Evolutionary conservation across 2,888 invertebrate genomes (phyloP), one percentile per base, ranked within the genome.

Genomic region (Patella depressa): DNA sequence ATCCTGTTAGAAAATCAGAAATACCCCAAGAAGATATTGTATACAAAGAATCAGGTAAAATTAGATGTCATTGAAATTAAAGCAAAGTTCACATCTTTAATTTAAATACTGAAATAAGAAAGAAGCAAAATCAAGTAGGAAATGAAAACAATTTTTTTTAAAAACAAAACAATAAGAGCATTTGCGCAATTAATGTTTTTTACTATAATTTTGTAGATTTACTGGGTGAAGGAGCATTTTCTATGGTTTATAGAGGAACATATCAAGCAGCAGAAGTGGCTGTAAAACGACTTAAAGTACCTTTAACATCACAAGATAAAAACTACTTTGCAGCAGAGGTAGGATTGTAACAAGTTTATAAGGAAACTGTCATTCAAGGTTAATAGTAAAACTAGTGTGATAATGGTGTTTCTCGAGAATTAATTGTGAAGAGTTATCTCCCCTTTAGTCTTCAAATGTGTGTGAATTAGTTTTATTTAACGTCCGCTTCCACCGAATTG

Each of bases 271-370:
- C 88, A 53, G 88, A 88, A 75, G 90, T 90, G 0, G 90, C 90
- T 7, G 80, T 90, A 7, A 90, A 90, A 79, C 80, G 86, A 57
- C 82, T 90, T 7, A 88, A 85, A 74, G 81, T 87, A 9, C 88
- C 89, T 3, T 81, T 90, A 45, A 81, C 85, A 53, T 77, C 85
- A 15, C 87, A 88, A 24, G 89, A 90, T 77, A 86, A 85, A 73
- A 89, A 88, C 81, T 89, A 90, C 78, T 89, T 90, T 80, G 83
- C 85, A 77, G 88, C 89, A 55, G 90, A 90, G 87, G 90, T 90
- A 71, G 59, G 34, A 3, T 65, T 17, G 45, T 45, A 45, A 45
- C 1, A 34, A 34, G 34, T 34, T 34, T 34, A 34, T 3, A 34
- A 34, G 4, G 7, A 34, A 45, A 45, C 45, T 45, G 45, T 7